Base-by-base conservation (phyloP, 2,888 invertebrate species). In the Stratiomys singularior region DNA sequence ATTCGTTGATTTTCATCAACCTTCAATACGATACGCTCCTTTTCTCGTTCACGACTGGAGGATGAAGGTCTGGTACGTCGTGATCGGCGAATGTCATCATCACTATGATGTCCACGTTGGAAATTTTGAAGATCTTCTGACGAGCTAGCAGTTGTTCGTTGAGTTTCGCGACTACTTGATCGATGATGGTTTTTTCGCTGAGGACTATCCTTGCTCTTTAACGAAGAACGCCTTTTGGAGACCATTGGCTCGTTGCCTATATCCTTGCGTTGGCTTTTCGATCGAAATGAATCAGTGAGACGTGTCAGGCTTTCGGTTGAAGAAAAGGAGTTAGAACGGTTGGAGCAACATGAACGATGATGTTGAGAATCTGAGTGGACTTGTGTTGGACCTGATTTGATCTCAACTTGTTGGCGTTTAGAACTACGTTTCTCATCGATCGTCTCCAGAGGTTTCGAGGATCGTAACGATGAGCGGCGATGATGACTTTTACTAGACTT, bases 121-220 rank as follows among this genome's bases (percentile, higher is more conserved):
- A 25, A 11, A 30, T 56, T 66, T n/a, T 76, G 76, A 27, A 89
- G 81, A 83, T 89, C 89, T 82, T 89, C 89, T 0, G 89, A 89
- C 18, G 89, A 89, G 81, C 89, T 89, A 18, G 88, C 88, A 80
- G 1, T 87, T 25, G 60, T 88, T 21, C 88, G 83, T 46, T 88
- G 82, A 63, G 87, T 88, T 81, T 89, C 89, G 79, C 89, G 84
- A 81, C 89, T 89, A 79, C 87, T 88, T 7, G 89, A 89, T 76
- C 89, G 83, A 80, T 89, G 89, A 21, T 60, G 77, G 2, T 2
- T 9, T 52, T 60, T 72, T 5, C 25, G 7, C 4, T n/a, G 18
- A 76, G 89, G 82, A 11, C 56, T 15, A 52, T 63, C 64, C 5
- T 80, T 76, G 13, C 30, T 63, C 56, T 23, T 28, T n/a, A 67